Evolutionary conservation across 2,888 invertebrate species (phyloP).

Genomic region (Trichacis sp.): DNA sequence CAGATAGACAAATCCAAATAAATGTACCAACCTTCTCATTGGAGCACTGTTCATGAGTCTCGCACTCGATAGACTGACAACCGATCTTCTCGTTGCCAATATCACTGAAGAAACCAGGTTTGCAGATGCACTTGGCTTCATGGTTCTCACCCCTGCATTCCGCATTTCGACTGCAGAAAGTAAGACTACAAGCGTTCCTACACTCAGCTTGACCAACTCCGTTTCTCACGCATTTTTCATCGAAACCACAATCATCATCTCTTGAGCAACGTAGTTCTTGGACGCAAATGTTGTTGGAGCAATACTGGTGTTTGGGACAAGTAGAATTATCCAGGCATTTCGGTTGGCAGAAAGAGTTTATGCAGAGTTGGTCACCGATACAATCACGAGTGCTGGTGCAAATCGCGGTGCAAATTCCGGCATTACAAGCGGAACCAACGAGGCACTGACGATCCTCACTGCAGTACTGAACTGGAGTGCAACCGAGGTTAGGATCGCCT

Average conservation of each 20-base stretch:
- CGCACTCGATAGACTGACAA: slow-evolving; percentile 85
- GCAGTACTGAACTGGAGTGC: slow-evolving; percentile 86
- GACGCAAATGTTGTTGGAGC: slow-evolving; percentile 85
- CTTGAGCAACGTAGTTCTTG: slow-evolving; percentile 83
- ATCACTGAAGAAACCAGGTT: slow-evolving; percentile 82
- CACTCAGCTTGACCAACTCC: slow-evolving; percentile 83
- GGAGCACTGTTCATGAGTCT: slow-evolving; percentile 78
- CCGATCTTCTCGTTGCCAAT: slow-evolving; percentile 80
- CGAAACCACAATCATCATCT: slow-evolving; percentile 79
- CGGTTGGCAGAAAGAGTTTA: slow-evolving; percentile 86
- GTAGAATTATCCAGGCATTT: slow-evolving; percentile 84
- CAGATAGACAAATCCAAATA: too few species aligned
- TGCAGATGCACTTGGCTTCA: slow-evolving; percentile 82
- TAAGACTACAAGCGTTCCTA: slow-evolving; percentile 79
- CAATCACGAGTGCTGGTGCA: slow-evolving; percentile 88
- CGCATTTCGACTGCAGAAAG: slow-evolving; percentile 85
- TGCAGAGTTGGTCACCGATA: slow-evolving; percentile 86
- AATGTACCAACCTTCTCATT: slow-evolving; percentile 77
- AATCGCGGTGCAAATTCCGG: slow-evolving; percentile 84
- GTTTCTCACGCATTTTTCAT: slow-evolving; percentile 80
- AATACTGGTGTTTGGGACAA: slow-evolving; percentile 88
- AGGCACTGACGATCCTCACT: slow-evolving; percentile 85
- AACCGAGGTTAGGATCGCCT: slow-evolving; percentile 88
- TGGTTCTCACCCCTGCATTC: slow-evolving; percentile 82
- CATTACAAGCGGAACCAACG: slow-evolving; percentile 84